Base-by-base conservation (phyloP, 2,113 vertebrate species). In the Leptobrachium leishanense region DNA sequence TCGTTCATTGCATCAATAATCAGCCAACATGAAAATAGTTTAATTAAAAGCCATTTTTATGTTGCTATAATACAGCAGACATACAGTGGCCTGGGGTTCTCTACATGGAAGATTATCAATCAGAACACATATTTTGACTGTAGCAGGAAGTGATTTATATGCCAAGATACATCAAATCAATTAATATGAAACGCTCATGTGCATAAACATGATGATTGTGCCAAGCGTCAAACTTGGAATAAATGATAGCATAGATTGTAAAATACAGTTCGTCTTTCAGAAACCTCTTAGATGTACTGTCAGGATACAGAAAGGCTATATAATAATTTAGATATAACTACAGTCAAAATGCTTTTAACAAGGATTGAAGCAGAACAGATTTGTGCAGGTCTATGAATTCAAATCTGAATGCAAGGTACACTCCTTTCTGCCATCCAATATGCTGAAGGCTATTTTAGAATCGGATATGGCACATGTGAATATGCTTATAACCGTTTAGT, bases 101-200 rank as follows among this genome's bases (percentile, higher is more conserved):
- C 68, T 68, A n/a, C 68, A n/a, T 68, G 76, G 76, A 78, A 46
- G 40, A 65, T 57, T 71, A 78, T 65, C 68, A 77, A 77, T 77
- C 75, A 77, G 20, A 77, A 69, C 67, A 69, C 55, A 77, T 43
- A 40, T 64, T 68, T 54, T 68, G 9, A 43, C 43, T 40, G 11
- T 68, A 42, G 40, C 66, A 43, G 64, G 39, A 53, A 70, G 43
- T 77, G 76, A 77, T 71, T 70, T 70, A 77, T 71, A 77, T 63
- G 68, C 70, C 63, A 55, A 71, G 42, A 71, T 71, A 71, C 57
- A 77, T 20, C 67, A 70, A 70, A 77, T 69, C 66, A 68, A 77
- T 77, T 77, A 77, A 50, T 50, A 50, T 50, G 46, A 50, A 64
- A 74, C 63, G 63, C 59, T 74, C 54, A 74, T 74, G 63, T 74